phyloP scores from a whole-genome alignment of 2,797 vertebrate species.

The Acanthopagrus latus region DNA sequence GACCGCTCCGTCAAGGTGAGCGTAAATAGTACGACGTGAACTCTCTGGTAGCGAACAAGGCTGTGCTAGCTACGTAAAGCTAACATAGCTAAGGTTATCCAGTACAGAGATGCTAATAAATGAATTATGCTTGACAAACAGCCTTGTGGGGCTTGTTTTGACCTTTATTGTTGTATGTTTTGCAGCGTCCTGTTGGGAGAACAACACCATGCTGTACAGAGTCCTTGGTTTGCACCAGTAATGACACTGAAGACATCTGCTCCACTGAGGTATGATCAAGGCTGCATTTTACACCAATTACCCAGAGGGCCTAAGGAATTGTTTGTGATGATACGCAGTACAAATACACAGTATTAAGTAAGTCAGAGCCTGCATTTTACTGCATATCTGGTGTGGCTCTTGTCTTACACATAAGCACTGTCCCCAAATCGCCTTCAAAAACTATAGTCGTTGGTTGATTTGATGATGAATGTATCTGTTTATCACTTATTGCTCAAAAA shows the following conservation, averaged over 20 bases:
- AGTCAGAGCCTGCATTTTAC: background rate
- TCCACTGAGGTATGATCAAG: conserved; percentile 87
- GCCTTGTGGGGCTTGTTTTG: background rate
- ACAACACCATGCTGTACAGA: conserved; percentile 62
- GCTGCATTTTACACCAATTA: background rate
- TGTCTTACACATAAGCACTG: too few relatives aligned
- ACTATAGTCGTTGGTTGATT: too few relatives aligned
- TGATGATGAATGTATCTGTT: too few relatives aligned
- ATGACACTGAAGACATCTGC: conserved; percentile 86
- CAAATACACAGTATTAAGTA: too few relatives aligned
- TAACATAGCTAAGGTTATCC: conserved; percentile 49
- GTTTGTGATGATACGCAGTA: too few relatives aligned
- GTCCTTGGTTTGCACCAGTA: conserved; percentile 87
- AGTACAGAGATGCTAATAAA: background rate
- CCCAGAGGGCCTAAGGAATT: background rate
- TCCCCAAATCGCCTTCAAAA: too few relatives aligned
- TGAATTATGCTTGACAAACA: background rate
- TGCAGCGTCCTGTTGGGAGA: conserved; percentile 79
- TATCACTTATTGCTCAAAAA: too few relatives aligned
- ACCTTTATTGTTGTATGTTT: conserved; percentile 15
- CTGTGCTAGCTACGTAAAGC: conserved; percentile 10
- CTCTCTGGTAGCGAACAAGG: background rate
- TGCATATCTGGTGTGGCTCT: too few relatives aligned
- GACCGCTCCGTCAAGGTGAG: conserved; percentile 58
- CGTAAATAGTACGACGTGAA: background rate